These are phyloP conservation scores for Ladona fulva DNA, from an alignment of 1,140 invertebrate genomes.

Conservation along the genomic window DNA sequence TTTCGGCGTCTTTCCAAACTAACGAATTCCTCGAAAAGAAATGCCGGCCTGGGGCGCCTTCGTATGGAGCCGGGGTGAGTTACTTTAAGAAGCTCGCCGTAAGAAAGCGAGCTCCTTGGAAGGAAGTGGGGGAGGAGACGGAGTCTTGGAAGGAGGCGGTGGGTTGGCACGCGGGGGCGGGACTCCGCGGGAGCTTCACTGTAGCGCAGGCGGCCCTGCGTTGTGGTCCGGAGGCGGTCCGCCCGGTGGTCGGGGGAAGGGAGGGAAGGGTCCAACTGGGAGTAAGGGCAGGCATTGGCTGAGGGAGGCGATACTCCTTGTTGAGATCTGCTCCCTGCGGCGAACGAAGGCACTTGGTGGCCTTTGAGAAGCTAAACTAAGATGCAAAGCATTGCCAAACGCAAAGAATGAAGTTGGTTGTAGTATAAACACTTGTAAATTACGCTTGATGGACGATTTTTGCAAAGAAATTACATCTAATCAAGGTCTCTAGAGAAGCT, in stretches of 20 bases:
- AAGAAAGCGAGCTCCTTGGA: neutral
- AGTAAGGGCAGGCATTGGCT: neutral
- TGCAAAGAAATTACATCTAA: too few relatives aligned
- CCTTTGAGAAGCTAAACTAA: too few relatives aligned
- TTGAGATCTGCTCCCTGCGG: neutral
- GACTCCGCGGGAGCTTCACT: neutral
- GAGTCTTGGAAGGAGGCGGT: neutral
- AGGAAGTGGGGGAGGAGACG: neutral
- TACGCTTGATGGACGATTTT: too few relatives aligned
- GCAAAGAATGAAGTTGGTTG: too few relatives aligned
- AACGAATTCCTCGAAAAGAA: neutral
- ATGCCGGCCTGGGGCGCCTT: constrained; percentile 13
- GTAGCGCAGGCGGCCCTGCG: neutral
- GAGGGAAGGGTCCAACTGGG: neutral
- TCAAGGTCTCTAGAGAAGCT: too few relatives aligned
- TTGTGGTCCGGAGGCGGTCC: neutral
- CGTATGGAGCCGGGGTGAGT: constrained; percentile 7
- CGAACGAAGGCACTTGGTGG: neutral
- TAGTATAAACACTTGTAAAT: too few relatives aligned
- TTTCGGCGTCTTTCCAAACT: neutral
- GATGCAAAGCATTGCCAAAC: too few relatives aligned
- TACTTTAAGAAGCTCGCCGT: constrained; percentile 13
- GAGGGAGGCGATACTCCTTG: neutral
- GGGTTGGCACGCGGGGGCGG: neutral
- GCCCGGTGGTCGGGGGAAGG: neutral